A percentile compares a stretch with the other conserved stretches of the same genome.
These are phyloP conservation scores for Cetonia aurata DNA, from an alignment of 2,888 invertebrate genomes.

Conservation along the genomic window DNA sequence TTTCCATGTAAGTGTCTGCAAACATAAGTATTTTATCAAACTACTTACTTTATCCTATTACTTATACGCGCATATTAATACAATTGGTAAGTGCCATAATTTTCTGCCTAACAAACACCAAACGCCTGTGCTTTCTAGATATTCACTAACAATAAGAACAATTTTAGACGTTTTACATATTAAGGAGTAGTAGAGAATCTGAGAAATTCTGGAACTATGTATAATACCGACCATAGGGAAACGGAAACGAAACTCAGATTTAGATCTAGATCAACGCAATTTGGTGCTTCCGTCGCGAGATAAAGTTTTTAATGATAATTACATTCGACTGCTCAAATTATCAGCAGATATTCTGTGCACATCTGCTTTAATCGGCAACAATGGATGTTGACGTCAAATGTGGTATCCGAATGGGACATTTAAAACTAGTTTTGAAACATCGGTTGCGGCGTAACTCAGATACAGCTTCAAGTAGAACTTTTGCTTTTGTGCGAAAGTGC, in stretches of 20 bases:
- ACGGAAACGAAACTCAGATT: constrained; percentile 8
- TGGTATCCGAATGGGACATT: constrained; percentile 15
- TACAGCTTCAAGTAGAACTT: constrained; percentile 12
- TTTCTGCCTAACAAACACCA: no score
- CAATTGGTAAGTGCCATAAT: no score
- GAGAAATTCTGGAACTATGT: neutral
- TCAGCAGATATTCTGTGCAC: constrained; percentile 35
- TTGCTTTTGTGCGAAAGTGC: neutral
- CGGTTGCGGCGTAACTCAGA: constrained; percentile 13
- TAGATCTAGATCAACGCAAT: constrained; percentile 35
- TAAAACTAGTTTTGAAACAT: constrained; percentile 32
- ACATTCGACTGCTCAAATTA: constrained; percentile 33
- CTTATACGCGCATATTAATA: no score
- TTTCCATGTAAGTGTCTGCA: no score
- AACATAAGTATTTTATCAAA: no score
- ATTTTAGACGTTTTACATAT: neutral
- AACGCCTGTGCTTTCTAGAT: neutral
- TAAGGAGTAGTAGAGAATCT: neutral
- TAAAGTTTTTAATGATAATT: constrained; percentile 39
- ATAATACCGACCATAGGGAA: constrained; percentile 7
- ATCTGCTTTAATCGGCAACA: constrained; percentile 35
- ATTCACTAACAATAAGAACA: neutral
- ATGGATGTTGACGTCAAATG: constrained; percentile 25
- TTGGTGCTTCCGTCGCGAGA: constrained; percentile 24
- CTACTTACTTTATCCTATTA: no score